These are phyloP conservation scores for Stenopsyche tienmushanensis DNA, from an alignment of 1,140 invertebrate genomes.

Conservation along the genomic window DNA sequence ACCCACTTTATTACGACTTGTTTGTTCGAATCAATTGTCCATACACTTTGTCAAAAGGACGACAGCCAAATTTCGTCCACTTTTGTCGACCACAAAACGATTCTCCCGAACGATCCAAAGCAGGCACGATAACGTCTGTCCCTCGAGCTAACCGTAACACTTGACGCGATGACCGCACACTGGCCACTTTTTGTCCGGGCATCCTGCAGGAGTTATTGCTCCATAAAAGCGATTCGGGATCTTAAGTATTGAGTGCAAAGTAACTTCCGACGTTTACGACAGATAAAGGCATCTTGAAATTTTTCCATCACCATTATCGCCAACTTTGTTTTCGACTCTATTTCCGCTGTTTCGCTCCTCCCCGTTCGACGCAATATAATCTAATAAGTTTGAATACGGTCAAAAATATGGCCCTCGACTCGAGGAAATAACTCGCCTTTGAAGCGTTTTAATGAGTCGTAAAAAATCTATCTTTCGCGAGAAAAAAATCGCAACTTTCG, in stretches of 20 bases:
- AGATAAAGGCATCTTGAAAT: conserved; percentile 5
- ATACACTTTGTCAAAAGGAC: too few species aligned
- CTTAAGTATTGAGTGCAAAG: conserved; percentile 14
- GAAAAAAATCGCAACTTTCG: too few species aligned
- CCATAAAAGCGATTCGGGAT: conserved; percentile 1
- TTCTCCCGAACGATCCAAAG: too few species aligned
- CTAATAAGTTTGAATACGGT: not conserved
- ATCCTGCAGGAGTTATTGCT: conserved; percentile 1
- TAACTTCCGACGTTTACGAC: conserved; percentile 22
- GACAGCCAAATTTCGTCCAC: too few species aligned
- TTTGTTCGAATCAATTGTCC: too few species aligned
- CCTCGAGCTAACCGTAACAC: not conserved
- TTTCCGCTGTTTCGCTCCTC: not conserved
- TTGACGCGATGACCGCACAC: not conserved
- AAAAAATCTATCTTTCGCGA: too few species aligned
- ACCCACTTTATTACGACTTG: too few species aligned
- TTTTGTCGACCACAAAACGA: too few species aligned
- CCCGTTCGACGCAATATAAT: not conserved
- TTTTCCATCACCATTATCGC: conserved; percentile 23
- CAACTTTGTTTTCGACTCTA: not conserved
- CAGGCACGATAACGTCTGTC: too few species aligned
- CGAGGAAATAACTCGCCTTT: too few species aligned
- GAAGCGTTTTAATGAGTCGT: too few species aligned
- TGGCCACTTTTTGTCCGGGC: not conserved
- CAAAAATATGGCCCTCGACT: too few species aligned